Evolutionary conservation across 2,113 vertebrate species (phyloP).

Genomic region (Callithrix jacchus): DNA sequence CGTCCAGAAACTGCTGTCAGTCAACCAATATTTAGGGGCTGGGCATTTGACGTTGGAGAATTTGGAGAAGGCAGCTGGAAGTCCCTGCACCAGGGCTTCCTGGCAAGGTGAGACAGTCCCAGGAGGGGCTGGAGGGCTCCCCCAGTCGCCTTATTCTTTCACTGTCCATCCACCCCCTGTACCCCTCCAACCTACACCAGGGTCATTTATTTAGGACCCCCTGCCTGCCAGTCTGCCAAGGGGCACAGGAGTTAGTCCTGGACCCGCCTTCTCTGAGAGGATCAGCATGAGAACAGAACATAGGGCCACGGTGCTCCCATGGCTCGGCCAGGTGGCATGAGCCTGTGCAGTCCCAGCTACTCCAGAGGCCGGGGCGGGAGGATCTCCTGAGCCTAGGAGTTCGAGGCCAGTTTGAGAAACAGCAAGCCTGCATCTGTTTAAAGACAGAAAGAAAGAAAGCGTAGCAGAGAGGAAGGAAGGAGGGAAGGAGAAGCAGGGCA

Average conservation of each 20-base stretch:
- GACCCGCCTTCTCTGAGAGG: not conserved
- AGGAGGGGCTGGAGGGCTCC: too few relatives aligned
- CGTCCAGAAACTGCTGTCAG: not conserved
- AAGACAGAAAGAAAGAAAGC: not conserved
- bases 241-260: too few relatives aligned
- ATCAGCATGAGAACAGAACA: not conserved
- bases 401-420: not conserved
- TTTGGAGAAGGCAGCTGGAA: not conserved
- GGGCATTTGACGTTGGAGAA: not conserved
- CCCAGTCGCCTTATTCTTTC: too few relatives aligned
- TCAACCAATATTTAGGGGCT: not conserved
- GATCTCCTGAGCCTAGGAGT: not conserved
- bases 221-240: not conserved
- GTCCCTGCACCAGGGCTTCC: not conserved
- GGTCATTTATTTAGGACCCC: not conserved
- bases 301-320: fast-evolving
- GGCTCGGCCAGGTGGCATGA: not conserved
- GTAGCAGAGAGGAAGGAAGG: too few relatives aligned
- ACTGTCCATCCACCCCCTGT: fast-evolving
- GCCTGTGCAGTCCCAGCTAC: not conserved
- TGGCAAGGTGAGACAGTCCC: not conserved
- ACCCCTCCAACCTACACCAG: not conserved
- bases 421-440: not conserved
- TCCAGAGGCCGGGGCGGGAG: not conserved
- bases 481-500: too few relatives aligned